These are phyloP conservation scores for Periplaneta americana DNA, from an alignment of 1,140 invertebrate genomes.

Conservation along the genomic window DNA sequence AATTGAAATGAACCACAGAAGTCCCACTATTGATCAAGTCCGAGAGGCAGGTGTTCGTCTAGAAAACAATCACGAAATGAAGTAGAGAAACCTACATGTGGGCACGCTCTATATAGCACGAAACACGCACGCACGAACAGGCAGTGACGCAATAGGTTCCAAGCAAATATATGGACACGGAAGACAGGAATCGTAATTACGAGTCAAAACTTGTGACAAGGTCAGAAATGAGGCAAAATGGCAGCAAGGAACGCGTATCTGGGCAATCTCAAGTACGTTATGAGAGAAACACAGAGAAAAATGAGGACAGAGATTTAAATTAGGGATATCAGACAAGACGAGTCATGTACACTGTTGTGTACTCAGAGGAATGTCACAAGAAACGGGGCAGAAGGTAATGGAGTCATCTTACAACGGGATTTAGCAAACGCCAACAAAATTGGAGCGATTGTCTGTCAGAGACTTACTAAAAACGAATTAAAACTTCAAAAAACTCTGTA, in stretches of 20 bases:
- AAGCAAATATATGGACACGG: not conserved
- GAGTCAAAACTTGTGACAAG: not conserved
- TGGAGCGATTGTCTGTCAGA: not conserved
- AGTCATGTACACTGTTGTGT: not conserved
- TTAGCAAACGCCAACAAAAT: no score
- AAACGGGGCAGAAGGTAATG: not conserved
- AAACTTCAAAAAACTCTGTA: not conserved
- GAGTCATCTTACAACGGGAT: not conserved
- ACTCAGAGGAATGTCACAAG: not conserved
- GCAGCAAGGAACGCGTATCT: not conserved
- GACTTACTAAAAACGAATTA: not conserved
- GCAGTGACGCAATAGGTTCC: not conserved
- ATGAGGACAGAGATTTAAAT: not conserved
- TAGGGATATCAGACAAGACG: not conserved
- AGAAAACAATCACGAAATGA: not conserved
- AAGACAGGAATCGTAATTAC: not conserved
- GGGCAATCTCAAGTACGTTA: no score
- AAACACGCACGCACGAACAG: not conserved
- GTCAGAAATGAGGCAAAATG: not conserved
- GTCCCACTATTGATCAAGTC: not conserved
- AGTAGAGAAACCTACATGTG: not conserved
- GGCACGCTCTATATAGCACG: not conserved
- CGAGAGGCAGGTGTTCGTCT: not conserved
- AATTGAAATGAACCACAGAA: not conserved
- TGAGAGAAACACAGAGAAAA: no score